Evolutionary conservation across 1,140 invertebrate species (phyloP).

Genomic region (Trissolcus basalis): DNA sequence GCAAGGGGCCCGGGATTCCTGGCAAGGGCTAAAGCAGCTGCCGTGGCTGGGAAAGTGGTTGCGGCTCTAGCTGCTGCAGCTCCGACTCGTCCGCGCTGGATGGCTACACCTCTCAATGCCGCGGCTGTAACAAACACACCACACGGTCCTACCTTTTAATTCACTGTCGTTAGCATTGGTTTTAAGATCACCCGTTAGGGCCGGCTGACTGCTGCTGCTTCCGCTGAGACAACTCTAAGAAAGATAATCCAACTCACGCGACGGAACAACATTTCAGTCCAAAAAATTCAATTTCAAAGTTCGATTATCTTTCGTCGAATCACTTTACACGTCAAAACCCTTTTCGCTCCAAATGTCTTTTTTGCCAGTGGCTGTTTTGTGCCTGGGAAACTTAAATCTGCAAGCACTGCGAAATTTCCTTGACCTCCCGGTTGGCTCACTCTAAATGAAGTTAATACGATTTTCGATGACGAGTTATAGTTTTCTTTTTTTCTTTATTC

Average conservation of each 20-base stretch:
- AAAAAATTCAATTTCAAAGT: background rate
- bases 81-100: slow-evolving; percentile 81
- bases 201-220: slow-evolving; percentile 17
- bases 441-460: background rate
- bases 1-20: slow-evolving; percentile 84
- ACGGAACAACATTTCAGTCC: background rate
- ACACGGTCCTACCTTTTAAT: slow-evolving; percentile 65
- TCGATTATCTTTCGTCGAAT: slow-evolving; percentile 7
- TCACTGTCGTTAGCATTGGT: slow-evolving; percentile 34
- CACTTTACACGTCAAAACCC: slow-evolving; percentile 17
- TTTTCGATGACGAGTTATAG: background rate
- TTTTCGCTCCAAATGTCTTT: slow-evolving; percentile 21
- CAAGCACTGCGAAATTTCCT: background rate
- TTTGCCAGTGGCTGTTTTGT: background rate
- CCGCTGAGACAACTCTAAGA: background rate
- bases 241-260: no score
- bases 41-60: slow-evolving; percentile 80
- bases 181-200: slow-evolving; percentile 12
- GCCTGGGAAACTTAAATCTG: background rate
- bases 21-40: slow-evolving; percentile 82
- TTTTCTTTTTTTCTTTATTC: no score
- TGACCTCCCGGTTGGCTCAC: background rate
- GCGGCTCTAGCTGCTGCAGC: slow-evolving; percentile 78
- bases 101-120: slow-evolving; percentile 81
- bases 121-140: slow-evolving; percentile 76